Base-by-base conservation (phyloP, 2,113 vertebrate species). In the Coptodon rendalli region DNA sequence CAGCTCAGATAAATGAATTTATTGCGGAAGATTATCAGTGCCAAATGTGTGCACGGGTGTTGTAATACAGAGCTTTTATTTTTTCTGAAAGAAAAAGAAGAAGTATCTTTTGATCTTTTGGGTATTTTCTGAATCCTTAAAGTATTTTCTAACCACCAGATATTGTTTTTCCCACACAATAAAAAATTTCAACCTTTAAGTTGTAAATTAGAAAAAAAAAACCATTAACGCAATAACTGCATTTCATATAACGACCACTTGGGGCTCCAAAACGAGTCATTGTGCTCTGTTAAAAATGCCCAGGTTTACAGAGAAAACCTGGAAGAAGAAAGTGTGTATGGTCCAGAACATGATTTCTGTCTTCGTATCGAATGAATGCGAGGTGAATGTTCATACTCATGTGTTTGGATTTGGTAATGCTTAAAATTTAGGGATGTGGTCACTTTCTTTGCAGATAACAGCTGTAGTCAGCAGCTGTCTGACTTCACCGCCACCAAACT, bases 31-130 rank as follows among this genome's bases (percentile, higher is more conserved):
- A 43, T 59, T 52, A 48, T 71, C 52, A 48, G 87, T 91, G 89
- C 88, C 90, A 92, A 90, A 92, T 31, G 78, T 11, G 17, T 24
- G 17, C n/a, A 52, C 57, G 7, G 63, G 24, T 53, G 52, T 79
- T 8, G 13, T 17, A 17, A 68, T 38, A 36, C 27, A 31, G 73
- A 83, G 68, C 34, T 48, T 86, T 9, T 85, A 48, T 61, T 43
- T 45, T n/a, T 50, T 11, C 43, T 0, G 40, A 76, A 76, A 76
- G n/a, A n/a, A n/a, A n/a, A n/a, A n/a, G n/a, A 36, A 79, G 57
- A 85, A 36, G 7, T 0, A 59, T 61, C 56, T 63, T 13, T n/a
- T 45, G 40, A 61, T 24, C 24, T 45, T 31, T 19, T 4, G 10
- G 27, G 45, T 52, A 73, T 73, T 73, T 73, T 73, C 14, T 3